Percentiles rank a stretch among this genome's conserved stretches.
phyloP scores from a whole-genome alignment of 2,797 vertebrate species.

The Galagoides demidoff region DNA sequence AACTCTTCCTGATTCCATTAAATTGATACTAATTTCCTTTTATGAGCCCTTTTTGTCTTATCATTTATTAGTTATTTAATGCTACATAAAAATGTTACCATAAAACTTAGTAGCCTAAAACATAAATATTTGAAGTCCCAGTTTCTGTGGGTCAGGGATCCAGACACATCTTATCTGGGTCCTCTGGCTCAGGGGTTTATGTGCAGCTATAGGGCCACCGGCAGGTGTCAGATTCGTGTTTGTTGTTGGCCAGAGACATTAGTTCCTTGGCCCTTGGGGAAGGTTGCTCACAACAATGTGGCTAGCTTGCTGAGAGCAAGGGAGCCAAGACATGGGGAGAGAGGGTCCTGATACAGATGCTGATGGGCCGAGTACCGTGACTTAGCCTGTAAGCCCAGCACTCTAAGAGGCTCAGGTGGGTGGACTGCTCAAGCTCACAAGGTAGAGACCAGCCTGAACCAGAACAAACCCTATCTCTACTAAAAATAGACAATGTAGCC shows the following conservation, averaged over 20 bases:
- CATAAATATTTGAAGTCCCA: background rate
- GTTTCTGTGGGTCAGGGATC: background rate
- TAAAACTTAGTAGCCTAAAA: background rate
- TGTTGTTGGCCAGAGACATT: background rate
- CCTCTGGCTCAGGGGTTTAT: background rate
- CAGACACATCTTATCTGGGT: background rate
- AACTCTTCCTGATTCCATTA: background rate
- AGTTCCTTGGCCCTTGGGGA: background rate
- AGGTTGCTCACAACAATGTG: background rate
- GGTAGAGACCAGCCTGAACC: too few species aligned
- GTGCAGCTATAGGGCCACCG: background rate
- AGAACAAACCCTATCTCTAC: too few species aligned
- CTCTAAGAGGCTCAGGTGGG: too few species aligned
- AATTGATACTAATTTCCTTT: background rate
- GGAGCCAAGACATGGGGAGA: background rate
- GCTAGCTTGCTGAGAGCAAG: background rate
- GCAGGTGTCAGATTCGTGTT: background rate
- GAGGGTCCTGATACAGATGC: background rate
- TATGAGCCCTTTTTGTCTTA: background rate
- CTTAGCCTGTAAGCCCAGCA: too few species aligned
- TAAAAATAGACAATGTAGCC: too few species aligned
- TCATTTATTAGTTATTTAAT: background rate
- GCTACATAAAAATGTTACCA: background rate
- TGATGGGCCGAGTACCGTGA: too few species aligned
- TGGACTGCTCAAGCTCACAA: too few species aligned